These are phyloP conservation scores for Poeciliopsis retropinna DNA, from an alignment of 2,113 vertebrate species.

Conservation along the genomic window DNA sequence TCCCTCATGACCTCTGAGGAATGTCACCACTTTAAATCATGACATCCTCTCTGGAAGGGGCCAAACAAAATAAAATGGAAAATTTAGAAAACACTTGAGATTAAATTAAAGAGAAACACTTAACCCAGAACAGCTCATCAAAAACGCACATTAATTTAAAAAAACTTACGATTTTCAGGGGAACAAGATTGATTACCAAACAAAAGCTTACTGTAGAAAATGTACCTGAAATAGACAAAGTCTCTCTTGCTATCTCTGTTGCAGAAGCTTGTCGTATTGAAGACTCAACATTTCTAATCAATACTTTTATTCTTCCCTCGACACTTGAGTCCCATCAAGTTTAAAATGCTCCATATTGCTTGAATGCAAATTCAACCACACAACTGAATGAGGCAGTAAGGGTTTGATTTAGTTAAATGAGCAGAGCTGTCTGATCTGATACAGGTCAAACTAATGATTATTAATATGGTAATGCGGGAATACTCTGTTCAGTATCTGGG, in stretches of 20 bases:
- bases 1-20: constrained; percentile 48
- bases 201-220: constrained; percentile 23
- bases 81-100: constrained; percentile 32
- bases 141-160: background rate
- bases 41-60: constrained; percentile 35
- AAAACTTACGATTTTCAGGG: constrained; percentile 1
- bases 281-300: constrained; percentile 28
- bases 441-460: background rate
- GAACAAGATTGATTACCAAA: constrained; percentile 35
- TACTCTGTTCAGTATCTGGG: background rate
- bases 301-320: no score
- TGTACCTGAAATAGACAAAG: constrained; percentile 18
- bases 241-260: background rate
- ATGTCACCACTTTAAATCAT: constrained; percentile 49
- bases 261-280: constrained; percentile 24
- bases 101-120: constrained; percentile 39
- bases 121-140: constrained; percentile 33
- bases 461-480: background rate
- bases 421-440: background rate
- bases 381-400: no score
- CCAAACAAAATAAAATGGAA: constrained; percentile 40
- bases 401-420: no score
- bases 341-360: background rate
- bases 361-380: no score
- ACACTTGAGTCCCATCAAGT: background rate